Base-by-base conservation (phyloP, 2,113 vertebrate species). In the Plestiodon gilberti region DNA sequence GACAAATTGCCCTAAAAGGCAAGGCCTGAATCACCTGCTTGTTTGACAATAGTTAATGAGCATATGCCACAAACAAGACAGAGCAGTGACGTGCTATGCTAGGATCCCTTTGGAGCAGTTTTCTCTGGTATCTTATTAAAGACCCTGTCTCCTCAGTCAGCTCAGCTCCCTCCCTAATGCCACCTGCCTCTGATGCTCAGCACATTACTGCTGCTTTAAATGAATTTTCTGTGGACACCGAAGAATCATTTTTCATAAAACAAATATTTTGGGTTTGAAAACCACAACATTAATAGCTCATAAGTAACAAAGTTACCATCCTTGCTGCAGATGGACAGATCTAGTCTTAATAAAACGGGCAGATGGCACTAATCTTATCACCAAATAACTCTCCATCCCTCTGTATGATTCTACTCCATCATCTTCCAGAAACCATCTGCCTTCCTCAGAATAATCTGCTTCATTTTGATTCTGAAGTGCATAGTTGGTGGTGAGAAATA, bases 401-500 rank as follows among this genome's bases (percentile, higher is more conserved):
- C 67, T 74, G 57, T 18, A 28, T 52, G 78, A 81, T 86, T 69
- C 71, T 86, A 52, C 78, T 81, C 59, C 33, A 73, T 74, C 69
- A 81, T 64, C 38, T 74, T 86, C 67, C 78, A 75, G 67, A 81
- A 86, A 38, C 69, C 57, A 86, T 86, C 69, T 81, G n/a, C 85
- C 25, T 86, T 81, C 71, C 59, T 75, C 23, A 22, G 69, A 86
- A 6, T 74, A 86, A 86, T 62, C 69, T 81, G 69, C 18, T 81
- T 80, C 40, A 11, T 74, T 38, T 74, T 81, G 18, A 13, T 40
- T 86, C 40, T 43, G 64, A 81, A 65, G 15, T n/a, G 11, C 28
- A 73, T 38, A 28, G 75, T 35, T 73, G 55, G 64, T 43, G n/a
- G 23, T 69, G 30, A 62, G 25, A 33, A 84, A 62, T n/a, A 9